A percentile compares a stretch with the other conserved stretches of the same genome.
These are phyloP conservation scores for Naso thynnoides DNA, from an alignment of 2,797 vertebrate genomes.

Conservation along the genomic window DNA sequence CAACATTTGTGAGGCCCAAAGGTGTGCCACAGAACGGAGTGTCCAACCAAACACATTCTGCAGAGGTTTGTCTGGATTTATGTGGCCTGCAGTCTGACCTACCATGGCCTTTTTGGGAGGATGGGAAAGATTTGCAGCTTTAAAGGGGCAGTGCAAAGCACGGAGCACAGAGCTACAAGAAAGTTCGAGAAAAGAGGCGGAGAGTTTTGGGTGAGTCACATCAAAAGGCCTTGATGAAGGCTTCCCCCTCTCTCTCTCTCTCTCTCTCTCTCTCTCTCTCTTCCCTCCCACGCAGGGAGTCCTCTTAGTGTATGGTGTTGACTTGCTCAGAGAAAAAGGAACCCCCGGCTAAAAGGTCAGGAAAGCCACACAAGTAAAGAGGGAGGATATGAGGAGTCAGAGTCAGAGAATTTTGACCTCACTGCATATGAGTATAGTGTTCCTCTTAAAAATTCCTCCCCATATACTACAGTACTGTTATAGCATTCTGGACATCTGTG, in stretches of 20 bases:
- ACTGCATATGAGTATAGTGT: slow-evolving; percentile 30
- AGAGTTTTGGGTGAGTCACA: slow-evolving; percentile 54
- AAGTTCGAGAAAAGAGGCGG: slow-evolving; percentile 30
- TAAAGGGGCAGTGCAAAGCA: slow-evolving; percentile 16
- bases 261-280: slow-evolving; percentile 2
- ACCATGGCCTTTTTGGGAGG: slow-evolving; percentile 42
- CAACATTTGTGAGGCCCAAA: slow-evolving; percentile 65
- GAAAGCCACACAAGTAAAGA: slow-evolving; percentile 52
- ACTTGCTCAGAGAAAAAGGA: slow-evolving; percentile 56
- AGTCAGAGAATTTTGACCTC: slow-evolving; percentile 47
- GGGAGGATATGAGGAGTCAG: slow-evolving; percentile 39
- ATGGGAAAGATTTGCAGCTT: slow-evolving; percentile 36
- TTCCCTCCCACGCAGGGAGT: slow-evolving; percentile 67
- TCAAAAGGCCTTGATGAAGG: slow-evolving; percentile 58
- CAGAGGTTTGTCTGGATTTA: slow-evolving; percentile 49
- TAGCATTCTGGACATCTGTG: slow-evolving; percentile 21
- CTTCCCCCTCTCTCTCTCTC: slow-evolving; percentile 48
- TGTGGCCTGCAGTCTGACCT: slow-evolving; percentile 54
- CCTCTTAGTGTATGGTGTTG: slow-evolving; percentile 55
- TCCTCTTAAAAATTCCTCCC: slow-evolving; percentile 21
- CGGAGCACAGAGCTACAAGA: slow-evolving; percentile 14
- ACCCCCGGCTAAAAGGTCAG: slow-evolving; percentile 63
- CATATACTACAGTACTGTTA: slow-evolving; percentile 5
- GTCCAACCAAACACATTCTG: slow-evolving; percentile 64
- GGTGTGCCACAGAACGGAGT: slow-evolving; percentile 66